phyloP scores from a whole-genome alignment of 1,140 invertebrate species.

The Sycophila sp. region DNA sequence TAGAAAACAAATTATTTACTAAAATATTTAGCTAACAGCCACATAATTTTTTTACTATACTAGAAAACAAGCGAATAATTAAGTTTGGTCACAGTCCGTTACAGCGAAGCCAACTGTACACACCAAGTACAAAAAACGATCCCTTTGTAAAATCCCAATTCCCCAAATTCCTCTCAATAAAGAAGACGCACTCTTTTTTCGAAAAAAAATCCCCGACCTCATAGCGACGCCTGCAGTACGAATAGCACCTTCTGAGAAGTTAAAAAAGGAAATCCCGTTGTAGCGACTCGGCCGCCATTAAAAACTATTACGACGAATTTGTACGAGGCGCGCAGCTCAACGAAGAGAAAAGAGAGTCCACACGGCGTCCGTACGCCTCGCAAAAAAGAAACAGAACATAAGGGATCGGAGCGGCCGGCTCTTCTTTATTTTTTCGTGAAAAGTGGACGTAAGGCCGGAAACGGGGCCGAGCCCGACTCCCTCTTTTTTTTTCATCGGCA shows the following conservation, averaged over 20 bases:
- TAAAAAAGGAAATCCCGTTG: not conserved
- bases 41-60: no score
- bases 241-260: slow-evolving; percentile 16
- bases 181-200: not conserved
- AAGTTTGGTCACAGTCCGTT: no score
- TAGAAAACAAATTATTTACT: no score
- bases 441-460: slow-evolving; percentile 30
- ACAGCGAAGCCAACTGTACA: no score
- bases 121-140: no score
- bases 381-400: slow-evolving; percentile 10
- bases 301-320: slow-evolving; percentile 36
- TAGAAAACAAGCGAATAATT: no score
- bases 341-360: slow-evolving; percentile 18
- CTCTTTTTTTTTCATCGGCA: slow-evolving; percentile 5
- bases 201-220: slow-evolving; percentile 3
- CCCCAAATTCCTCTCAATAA: not conserved
- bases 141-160: not conserved
- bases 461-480: not conserved
- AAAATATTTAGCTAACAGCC: no score
- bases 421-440: slow-evolving; percentile 22
- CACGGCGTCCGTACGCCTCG: slow-evolving; percentile 8
- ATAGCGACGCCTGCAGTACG: not conserved
- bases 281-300: slow-evolving; percentile 28
- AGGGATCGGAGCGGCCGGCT: not conserved
- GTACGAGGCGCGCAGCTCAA: not conserved